phyloP scores from a whole-genome alignment of 2,888 invertebrate species.

The Pammene aurita region DNA sequence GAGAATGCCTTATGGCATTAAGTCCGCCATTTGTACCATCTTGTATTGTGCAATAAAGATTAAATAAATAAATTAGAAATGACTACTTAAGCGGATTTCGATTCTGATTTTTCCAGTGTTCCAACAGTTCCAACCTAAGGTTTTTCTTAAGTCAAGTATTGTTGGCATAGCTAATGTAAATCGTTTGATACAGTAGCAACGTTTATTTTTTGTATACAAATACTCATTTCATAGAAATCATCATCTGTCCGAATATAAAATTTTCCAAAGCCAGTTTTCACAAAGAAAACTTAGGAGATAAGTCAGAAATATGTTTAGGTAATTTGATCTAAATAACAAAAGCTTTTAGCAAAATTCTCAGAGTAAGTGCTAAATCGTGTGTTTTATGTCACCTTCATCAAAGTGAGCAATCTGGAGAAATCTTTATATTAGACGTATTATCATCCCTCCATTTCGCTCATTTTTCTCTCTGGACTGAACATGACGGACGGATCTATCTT shows the following conservation, averaged over 20 bases:
- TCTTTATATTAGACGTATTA: background rate
- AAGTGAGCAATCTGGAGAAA: background rate
- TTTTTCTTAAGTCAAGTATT: too few species aligned
- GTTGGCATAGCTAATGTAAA: too few species aligned
- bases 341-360: background rate
- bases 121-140: too few species aligned
- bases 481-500: background rate
- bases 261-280: background rate
- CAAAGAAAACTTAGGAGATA: background rate
- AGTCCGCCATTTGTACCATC: too few species aligned
- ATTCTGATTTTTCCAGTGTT: too few species aligned
- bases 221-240: too few species aligned
- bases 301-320: background rate
- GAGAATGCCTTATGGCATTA: too few species aligned
- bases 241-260: background rate
- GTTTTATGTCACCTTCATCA: background rate
- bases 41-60: too few species aligned
- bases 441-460: background rate
- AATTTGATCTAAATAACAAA: background rate
- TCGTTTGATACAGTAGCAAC: too few species aligned
- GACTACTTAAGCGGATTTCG: too few species aligned
- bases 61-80: too few species aligned
- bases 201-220: too few species aligned
- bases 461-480: background rate
- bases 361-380: slow-evolving; percentile 1